These are phyloP conservation scores for Haliaeetus leucogaster DNA, from an alignment of 2,113 vertebrate genomes.

Conservation along the genomic window DNA sequence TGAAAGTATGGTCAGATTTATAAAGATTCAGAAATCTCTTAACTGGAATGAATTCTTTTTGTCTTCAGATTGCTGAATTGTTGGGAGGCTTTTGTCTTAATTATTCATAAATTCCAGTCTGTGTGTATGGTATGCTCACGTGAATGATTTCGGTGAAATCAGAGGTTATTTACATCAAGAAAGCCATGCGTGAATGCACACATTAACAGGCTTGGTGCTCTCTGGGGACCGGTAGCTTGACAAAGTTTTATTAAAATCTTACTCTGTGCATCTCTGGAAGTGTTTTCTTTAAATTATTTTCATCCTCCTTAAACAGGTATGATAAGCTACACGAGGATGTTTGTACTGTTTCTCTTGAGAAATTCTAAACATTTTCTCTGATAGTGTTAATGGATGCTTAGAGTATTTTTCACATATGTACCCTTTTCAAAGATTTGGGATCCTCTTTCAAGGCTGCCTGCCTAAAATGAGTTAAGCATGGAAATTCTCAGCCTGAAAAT, in stretches of 20 bases:
- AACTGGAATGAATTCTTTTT: background rate
- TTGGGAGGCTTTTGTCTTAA: background rate
- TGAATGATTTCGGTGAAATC: background rate
- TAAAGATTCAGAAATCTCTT: background rate
- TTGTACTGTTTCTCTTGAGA: background rate
- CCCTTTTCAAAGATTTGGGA: background rate
- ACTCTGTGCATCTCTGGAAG: background rate
- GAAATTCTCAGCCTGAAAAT: background rate
- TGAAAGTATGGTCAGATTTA: background rate
- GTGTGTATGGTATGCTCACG: background rate
- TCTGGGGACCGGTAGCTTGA: background rate
- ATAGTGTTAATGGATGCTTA: background rate
- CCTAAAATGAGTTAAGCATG: background rate
- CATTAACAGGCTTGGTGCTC: too few species aligned
- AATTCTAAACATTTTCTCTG: background rate
- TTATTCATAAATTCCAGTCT: background rate
- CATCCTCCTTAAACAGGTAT: background rate
- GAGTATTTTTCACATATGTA: background rate
- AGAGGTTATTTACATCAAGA: background rate
- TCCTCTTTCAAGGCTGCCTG: background rate
- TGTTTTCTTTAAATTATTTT: background rate
- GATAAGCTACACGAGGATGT: background rate
- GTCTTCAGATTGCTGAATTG: background rate
- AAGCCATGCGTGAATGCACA: background rate
- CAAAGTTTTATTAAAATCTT: background rate